Evolutionary conservation across 1,140 invertebrate genomes (phyloP).

Genomic region (Philopotamus ludificatus): DNA sequence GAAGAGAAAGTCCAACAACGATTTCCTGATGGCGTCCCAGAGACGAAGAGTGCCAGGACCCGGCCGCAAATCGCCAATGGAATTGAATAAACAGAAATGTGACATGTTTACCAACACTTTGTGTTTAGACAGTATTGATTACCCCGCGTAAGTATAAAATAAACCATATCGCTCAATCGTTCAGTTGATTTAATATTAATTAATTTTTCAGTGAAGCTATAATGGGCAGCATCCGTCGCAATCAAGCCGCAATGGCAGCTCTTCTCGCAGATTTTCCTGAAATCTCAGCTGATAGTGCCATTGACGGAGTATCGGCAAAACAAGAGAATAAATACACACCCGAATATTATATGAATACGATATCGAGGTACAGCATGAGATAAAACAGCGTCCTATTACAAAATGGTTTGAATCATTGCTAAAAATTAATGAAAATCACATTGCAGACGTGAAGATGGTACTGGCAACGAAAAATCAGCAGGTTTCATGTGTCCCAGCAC

Average conservation of each 20-base stretch:
- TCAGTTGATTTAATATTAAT: conserved; percentile 13
- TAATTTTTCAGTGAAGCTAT: conserved; percentile 68
- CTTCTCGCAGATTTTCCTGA: conserved; percentile 69
- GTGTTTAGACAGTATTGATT: conserved; percentile 71
- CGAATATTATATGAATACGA: conserved; percentile 58
- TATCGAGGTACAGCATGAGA: conserved; percentile 48
- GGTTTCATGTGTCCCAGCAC: conserved; percentile 79
- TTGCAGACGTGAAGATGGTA: conserved; percentile 57
- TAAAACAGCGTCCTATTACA: background rate
- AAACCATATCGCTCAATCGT: background rate
- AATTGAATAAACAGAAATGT: conserved; percentile 53
- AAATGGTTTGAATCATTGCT: background rate
- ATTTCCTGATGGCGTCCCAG: conserved; percentile 45
- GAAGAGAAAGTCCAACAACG: conserved; percentile 8
- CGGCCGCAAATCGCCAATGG: conserved; percentile 31
- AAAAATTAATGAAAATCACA: background rate
- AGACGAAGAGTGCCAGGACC: conserved; percentile 44
- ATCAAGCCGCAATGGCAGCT: conserved; percentile 67
- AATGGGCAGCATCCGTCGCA: conserved; percentile 66
- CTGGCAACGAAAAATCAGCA: conserved; percentile 58
- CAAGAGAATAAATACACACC: conserved; percentile 61
- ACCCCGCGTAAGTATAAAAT: conserved; percentile 68
- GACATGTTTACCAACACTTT: conserved; percentile 74
- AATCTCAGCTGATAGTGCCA: conserved; percentile 52
- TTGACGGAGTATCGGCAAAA: conserved; percentile 58